Evolutionary conservation across 2,113 vertebrate species (phyloP).

Genomic region (Noturus placidus): DNA sequence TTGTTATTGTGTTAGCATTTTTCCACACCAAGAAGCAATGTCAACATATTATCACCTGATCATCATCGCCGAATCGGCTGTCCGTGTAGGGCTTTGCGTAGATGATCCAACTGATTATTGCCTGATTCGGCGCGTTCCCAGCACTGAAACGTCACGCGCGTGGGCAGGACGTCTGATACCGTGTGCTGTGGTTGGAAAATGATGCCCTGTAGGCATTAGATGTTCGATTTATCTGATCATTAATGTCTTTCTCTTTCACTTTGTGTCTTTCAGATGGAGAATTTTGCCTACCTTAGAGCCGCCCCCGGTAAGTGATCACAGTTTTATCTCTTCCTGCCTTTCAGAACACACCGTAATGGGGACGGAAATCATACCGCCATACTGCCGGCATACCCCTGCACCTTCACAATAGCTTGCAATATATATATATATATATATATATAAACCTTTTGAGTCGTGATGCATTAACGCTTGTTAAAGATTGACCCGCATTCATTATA

Average conservation of each 20-base stretch:
- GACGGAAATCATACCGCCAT: neutral
- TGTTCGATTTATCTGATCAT: neutral
- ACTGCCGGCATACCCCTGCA: neutral
- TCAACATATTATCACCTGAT: no score
- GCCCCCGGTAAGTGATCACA: neutral
- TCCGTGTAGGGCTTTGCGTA: neutral
- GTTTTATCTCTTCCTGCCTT: neutral
- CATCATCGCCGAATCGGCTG: neutral
- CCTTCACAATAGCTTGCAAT: no score
- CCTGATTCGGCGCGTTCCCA: neutral
- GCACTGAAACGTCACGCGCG: neutral
- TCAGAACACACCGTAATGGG: neutral
- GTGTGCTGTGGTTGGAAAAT: no score
- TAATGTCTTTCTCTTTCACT: neutral
- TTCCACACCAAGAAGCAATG: no score
- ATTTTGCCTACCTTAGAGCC: neutral
- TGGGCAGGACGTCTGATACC: neutral
- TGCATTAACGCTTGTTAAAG: no score
- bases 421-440: no score
- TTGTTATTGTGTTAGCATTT: neutral
- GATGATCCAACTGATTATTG: neutral
- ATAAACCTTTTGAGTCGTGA: no score
- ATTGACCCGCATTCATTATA: no score
- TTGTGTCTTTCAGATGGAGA: conserved; percentile 52
- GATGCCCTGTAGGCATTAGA: neutral